Conservation (phyloP, 2,113 vertebrate genomes). For the Coptodon rendalli region DNA sequence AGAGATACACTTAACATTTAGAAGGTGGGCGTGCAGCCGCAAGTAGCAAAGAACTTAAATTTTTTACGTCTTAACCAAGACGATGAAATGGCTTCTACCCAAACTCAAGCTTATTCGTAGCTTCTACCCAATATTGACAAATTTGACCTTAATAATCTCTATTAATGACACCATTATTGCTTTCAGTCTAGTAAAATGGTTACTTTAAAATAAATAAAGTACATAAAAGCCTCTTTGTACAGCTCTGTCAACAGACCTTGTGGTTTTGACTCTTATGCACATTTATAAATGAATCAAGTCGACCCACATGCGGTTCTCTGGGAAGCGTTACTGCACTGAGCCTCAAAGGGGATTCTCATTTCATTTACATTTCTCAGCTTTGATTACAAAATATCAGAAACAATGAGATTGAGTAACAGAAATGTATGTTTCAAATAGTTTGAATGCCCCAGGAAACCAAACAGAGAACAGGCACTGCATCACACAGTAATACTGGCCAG, state of each 20-base stretch:
- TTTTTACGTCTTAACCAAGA: not conserved
- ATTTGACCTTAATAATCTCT: not conserved
- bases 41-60: not conserved
- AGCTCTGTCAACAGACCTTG: not conserved
- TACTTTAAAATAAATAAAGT: not conserved
- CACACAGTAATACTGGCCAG: not conserved
- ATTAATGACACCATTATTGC: not conserved
- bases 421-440: not conserved
- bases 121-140: not conserved
- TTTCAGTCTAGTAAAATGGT: not conserved
- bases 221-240: not conserved
- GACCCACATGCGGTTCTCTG: not conserved
- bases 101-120: not conserved
- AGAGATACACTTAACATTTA: not conserved
- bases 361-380: not conserved
- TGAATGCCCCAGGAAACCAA: not conserved
- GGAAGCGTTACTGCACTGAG: not conserved
- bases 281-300: not conserved
- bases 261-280: not conserved
- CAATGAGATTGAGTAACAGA: not conserved
- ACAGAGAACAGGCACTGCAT: not conserved
- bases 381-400: not conserved
- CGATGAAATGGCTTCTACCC: not conserved
- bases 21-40: not conserved
- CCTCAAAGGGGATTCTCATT: not conserved